Conservation (phyloP, 2,888 invertebrate species). For the Halictus ligatus region DNA sequence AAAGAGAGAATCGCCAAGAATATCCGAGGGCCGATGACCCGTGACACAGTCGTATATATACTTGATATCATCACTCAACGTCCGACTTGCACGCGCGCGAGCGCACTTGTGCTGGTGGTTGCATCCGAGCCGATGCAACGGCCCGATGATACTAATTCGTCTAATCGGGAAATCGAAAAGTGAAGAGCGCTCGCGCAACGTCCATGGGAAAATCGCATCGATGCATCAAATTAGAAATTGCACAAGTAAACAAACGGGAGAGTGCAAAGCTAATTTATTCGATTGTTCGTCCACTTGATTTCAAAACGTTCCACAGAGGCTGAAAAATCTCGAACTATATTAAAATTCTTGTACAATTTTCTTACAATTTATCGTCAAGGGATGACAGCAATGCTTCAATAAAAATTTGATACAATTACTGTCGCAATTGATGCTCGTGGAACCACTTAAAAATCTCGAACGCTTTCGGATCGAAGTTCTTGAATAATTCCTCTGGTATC, state of each 20-base stretch:
- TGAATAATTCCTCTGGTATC: neutral
- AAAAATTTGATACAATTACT: too few relatives aligned
- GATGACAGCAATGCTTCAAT: neutral
- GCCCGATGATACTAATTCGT: neutral
- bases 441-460: neutral
- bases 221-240: neutral
- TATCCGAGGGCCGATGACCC: conserved; percentile 80
- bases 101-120: conserved; percentile 25
- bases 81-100: conserved; percentile 64
- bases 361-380: neutral
- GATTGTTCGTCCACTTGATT: too few relatives aligned
- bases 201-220: neutral
- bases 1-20: conserved; percentile 77
- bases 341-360: too few relatives aligned
- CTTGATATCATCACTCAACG: conserved; percentile 75
- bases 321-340: too few relatives aligned
- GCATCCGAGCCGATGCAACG: conserved; percentile 34
- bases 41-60: conserved; percentile 75
- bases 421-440: neutral
- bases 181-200: neutral
- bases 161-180: neutral
- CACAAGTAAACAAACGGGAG: neutral
- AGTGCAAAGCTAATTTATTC: too few relatives aligned
- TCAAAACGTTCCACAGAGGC: neutral
- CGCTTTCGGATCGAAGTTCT: neutral